These are phyloP conservation scores for Melitaea cinxia DNA, from an alignment of 1,140 invertebrate species.

Conservation along the genomic window DNA sequence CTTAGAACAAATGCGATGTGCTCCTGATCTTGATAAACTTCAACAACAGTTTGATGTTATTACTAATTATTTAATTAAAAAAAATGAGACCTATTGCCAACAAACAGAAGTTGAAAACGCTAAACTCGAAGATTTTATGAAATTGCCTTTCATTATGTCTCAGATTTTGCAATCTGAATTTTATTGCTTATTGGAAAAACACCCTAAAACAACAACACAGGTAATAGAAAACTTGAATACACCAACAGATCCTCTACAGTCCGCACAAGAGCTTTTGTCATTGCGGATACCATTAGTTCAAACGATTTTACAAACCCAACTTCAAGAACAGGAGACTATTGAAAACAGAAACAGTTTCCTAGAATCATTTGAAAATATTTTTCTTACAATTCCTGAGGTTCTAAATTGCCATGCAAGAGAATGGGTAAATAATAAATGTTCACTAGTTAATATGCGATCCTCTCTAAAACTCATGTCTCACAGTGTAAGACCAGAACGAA, in stretches of 20 bases:
- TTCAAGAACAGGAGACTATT: constrained; percentile 53
- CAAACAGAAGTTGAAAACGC: constrained; percentile 53
- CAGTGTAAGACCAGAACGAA: constrained; percentile 55
- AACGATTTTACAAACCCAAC: constrained; percentile 53
- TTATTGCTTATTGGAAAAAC: constrained; percentile 56
- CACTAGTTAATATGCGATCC: constrained; percentile 53
- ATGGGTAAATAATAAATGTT: constrained; percentile 55
- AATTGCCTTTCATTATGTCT: constrained; percentile 44
- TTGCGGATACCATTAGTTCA: constrained; percentile 43
- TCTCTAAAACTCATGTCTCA: constrained; percentile 61
- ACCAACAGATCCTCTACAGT: constrained; percentile 17
- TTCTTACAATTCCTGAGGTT: constrained; percentile 51
- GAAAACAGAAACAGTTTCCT: constrained; percentile 68
- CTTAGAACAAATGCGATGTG: constrained; percentile 55
- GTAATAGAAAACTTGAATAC: constrained; percentile 28
- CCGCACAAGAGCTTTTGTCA: constrained; percentile 19
- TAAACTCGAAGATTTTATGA: constrained; percentile 59
- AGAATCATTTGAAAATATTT: constrained; percentile 55
- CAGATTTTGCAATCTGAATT: constrained; percentile 58
- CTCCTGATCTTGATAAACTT: constrained; percentile 57
- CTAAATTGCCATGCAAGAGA: constrained; percentile 46
- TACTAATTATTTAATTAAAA: constrained; percentile 43
- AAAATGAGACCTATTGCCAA: constrained; percentile 47
- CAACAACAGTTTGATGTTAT: constrained; percentile 47
- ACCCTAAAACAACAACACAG: constrained; percentile 41